Conservation (phyloP, 2,888 invertebrate genomes). For the Hyposoter didymator region DNA sequence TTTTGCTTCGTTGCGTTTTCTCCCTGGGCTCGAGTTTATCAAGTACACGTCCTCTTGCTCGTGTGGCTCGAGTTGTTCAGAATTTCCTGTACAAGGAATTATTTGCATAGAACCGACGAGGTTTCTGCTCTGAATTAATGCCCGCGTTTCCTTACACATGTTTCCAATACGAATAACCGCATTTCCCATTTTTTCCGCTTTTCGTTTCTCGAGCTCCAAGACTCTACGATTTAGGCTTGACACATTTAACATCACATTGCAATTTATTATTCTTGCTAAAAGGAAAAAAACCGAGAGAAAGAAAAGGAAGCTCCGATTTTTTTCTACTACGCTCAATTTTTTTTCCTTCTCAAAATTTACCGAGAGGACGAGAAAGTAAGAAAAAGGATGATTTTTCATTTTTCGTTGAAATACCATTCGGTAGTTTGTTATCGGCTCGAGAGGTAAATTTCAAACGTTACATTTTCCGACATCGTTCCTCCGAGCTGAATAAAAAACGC, state of each 20-base stretch:
- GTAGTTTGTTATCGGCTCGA: not conserved
- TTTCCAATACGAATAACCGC: conserved; percentile 65
- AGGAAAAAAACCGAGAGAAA: not conserved
- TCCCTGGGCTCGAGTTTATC: conserved; percentile 35
- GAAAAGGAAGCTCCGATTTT: conserved; percentile 19
- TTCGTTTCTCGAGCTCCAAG: not conserved
- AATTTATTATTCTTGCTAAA: conserved; percentile 28
- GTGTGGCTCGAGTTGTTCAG: conserved; percentile 52
- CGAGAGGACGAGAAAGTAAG: not conserved
- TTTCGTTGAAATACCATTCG: not conserved
- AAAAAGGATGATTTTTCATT: not conserved
- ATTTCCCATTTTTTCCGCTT: conserved; percentile 20
- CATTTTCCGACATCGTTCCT: no score
- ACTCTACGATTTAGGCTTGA: not conserved
- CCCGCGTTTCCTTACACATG: conserved; percentile 76
- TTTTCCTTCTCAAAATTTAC: not conserved
- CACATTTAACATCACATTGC: not conserved
- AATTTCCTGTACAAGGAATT: conserved; percentile 79
- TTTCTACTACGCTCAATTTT: not conserved
- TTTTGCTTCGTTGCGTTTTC: conserved; percentile 35
- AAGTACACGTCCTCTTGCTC: conserved; percentile 40
- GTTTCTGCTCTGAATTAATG: conserved; percentile 78
- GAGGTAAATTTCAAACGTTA: no score
- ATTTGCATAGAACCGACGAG: conserved; percentile 76
- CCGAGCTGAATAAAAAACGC: no score